phyloP scores from a whole-genome alignment of 2,888 invertebrate species.

The Tryphoninae sp. region DNA sequence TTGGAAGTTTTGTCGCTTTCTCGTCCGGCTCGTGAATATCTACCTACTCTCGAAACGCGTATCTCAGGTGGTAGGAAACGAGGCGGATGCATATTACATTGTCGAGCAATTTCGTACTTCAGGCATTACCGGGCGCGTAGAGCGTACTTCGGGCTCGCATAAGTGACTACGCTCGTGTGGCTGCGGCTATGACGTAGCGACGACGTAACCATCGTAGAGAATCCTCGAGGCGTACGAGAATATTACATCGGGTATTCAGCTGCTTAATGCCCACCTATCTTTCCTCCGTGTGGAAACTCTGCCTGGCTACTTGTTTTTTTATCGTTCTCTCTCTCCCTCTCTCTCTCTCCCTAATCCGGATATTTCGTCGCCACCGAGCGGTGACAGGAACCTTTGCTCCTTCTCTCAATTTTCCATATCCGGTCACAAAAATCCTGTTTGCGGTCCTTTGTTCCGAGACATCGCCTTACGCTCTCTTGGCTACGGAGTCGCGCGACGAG shows the following conservation, averaged over 20 bases:
- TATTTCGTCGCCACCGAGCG: constrained; percentile 16
- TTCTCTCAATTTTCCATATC: neutral
- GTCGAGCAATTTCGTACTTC: constrained; percentile 16
- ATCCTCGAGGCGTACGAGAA: constrained; percentile 54
- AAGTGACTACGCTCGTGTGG: neutral
- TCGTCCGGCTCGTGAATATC: neutral
- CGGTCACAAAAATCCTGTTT: constrained; percentile 19
- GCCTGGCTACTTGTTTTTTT: constrained; percentile 5
- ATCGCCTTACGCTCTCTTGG: constrained; percentile 20
- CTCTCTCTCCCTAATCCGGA: neutral
- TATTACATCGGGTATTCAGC: constrained; percentile 66
- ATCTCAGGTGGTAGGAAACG: neutral
- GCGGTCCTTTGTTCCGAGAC: constrained; percentile 50
- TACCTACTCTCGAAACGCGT: neutral
- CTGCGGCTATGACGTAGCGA: neutral
- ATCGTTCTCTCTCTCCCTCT: constrained; percentile 15
- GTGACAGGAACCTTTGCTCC: constrained; percentile 47
- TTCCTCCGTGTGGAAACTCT: neutral
- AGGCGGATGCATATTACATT: constrained; percentile 22
- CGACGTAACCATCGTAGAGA: constrained; percentile 45
- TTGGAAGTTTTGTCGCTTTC: neutral
- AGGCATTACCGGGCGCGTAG: constrained; percentile 1
- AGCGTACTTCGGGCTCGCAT: neutral
- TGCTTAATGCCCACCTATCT: constrained; percentile 58
- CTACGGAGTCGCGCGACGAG: constrained; percentile 17